These are phyloP conservation scores for Tautogolabrus adspersus DNA, from an alignment of 2,113 vertebrate genomes.

Conservation along the genomic window DNA sequence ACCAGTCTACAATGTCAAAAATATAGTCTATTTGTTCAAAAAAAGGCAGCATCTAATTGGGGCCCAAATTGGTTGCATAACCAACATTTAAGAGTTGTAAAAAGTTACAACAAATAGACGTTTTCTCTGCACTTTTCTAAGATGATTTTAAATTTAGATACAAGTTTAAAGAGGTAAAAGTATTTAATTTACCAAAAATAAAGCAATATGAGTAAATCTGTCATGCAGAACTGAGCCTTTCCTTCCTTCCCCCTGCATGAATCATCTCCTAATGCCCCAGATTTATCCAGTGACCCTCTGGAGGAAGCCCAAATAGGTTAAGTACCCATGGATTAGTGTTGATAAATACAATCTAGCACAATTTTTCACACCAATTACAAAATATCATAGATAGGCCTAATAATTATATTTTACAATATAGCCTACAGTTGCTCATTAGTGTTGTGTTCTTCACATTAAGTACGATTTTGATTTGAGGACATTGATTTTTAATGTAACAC, in stretches of 20 bases:
- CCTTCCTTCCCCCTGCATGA: not conserved
- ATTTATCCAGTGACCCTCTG: not conserved
- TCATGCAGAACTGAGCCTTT: not conserved
- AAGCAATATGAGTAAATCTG: too few species aligned
- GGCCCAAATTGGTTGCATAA: not conserved
- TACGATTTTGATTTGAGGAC: too few species aligned
- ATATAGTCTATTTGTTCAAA: not conserved
- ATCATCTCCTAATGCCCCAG: not conserved
- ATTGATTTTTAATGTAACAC: too few species aligned
- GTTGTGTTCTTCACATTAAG: too few species aligned
- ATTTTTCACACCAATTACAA: not conserved
- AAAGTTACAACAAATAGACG: not conserved
- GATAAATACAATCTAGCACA: not conserved
- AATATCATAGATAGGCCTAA: not conserved
- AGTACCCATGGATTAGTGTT: not conserved
- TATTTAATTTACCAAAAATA: too few species aligned
- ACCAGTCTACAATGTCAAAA: not conserved
- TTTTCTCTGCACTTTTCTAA: too few species aligned
- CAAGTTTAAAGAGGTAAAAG: too few species aligned
- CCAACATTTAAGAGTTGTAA: too few species aligned
- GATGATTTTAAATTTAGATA: too few species aligned
- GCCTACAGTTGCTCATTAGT: too few species aligned
- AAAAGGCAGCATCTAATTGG: not conserved
- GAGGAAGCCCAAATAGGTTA: not conserved
- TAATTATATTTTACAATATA: not conserved